Evolutionary conservation across 2,888 invertebrate species (phyloP).

Genomic region (Herminia tarsipennalis): DNA sequence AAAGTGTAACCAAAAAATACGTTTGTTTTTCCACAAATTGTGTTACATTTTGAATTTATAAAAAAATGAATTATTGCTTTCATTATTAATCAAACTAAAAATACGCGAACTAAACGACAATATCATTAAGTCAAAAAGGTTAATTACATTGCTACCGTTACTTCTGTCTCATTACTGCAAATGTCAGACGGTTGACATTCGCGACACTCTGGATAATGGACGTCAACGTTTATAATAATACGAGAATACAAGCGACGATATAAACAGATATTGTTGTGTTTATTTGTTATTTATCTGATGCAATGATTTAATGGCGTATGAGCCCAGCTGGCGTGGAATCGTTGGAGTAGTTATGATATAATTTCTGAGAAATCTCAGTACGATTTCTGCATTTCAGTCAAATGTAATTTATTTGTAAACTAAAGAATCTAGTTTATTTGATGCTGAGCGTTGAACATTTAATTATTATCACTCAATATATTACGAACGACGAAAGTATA

Average conservation of each 20-base stretch:
- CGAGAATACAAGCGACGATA: constrained; percentile 2
- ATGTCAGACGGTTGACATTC: constrained; percentile 43
- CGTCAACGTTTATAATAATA: constrained; percentile 31
- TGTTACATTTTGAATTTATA: too few species aligned
- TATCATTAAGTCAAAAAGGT: constrained; percentile 38
- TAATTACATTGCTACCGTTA: constrained; percentile 30
- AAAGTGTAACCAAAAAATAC: background rate
- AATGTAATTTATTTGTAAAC: background rate
- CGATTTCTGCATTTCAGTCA: background rate
- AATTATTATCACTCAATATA: too few species aligned
- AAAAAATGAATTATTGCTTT: too few species aligned
- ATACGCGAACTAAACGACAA: constrained; percentile 5
- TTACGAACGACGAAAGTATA: too few species aligned
- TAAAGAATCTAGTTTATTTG: background rate
- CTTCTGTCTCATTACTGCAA: constrained; percentile 39
- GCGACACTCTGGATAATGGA: constrained; percentile 33
- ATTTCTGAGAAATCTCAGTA: too few species aligned
- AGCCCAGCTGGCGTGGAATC: background rate
- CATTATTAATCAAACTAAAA: background rate
- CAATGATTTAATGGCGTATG: background rate
- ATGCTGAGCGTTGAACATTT: background rate
- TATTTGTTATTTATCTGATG: background rate
- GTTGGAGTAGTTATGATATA: too few species aligned
- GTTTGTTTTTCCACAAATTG: background rate
- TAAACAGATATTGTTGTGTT: background rate